Evolutionary conservation across 1,140 invertebrate genomes (phyloP), one percentile per base, ranked within the genome.

Genomic region (Popillia japonica): DNA sequence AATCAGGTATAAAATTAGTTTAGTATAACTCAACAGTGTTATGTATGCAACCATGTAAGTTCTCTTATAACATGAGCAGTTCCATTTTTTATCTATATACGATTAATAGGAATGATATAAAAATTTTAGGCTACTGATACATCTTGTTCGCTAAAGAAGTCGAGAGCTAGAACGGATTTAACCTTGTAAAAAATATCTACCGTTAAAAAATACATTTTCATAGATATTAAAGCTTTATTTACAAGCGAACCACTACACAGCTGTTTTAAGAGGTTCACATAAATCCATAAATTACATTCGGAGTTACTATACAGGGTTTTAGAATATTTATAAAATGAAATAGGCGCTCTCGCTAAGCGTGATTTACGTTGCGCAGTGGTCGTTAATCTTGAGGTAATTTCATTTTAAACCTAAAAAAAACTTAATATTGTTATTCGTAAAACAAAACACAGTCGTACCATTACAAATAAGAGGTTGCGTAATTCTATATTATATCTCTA

Each of bases 291-390:
- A 55, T 55, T 55, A 55, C n/a, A 55, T 55, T 3, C 48, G 17
- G 2, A 55, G 48, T 55, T 17, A 55, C 48, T 55, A 55, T 55
- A 17, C 17, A 55, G n/a, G 17, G 17, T 2, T 14, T 55, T 55
- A 55, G 48, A 55, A 17, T 55, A 55, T 55, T 17, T 55, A 55
- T 17, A 55, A 55, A 55, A 55, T 55, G 48, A 55, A 55, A n/a
- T 55, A 55, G 48, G 11, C 17, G 48, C 48, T 55, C 48, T 55
- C 17, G 14, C 48, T 55, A 55, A 55, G 48, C 48, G 48, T 55
- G 48, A 55, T 55, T 55, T 55, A 55, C 14, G 48, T 55, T 55
- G 3, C 14, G 11, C 48, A 17, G 14, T 17, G 48, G 11, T 55
- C 48, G 48, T 55, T 55, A 55, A 55, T 55, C 48, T 55, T 55